phyloP scores from a whole-genome alignment of 37 sponge, comb jelly and placozoan species.

The Crambe crambe region DNA sequence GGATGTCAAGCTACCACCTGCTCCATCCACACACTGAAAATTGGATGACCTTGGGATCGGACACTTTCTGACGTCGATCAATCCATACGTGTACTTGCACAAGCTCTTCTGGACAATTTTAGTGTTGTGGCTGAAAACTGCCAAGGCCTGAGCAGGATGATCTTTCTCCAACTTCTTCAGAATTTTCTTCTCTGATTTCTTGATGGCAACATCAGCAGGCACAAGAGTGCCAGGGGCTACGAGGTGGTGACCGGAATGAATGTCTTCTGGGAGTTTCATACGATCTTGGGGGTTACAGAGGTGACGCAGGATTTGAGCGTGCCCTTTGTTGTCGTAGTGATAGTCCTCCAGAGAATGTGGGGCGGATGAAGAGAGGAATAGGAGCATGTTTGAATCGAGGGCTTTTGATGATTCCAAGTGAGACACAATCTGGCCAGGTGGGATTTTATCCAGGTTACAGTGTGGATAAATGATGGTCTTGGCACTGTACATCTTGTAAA shows the following conservation, averaged over 20 bases:
- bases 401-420: constrained; percentile 46
- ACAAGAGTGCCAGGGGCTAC: constrained; percentile 46
- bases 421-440: constrained; percentile 31
- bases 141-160: constrained; percentile 38
- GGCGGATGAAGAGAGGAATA: constrained; percentile 34
- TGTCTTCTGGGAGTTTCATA: constrained; percentile 28
- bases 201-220: constrained; percentile 17
- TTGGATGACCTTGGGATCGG: constrained; percentile 69
- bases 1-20: constrained; percentile 33
- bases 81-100: constrained; percentile 64
- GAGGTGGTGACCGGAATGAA: constrained; percentile 57
- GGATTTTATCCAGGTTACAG: constrained; percentile 33
- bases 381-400: constrained; percentile 56
- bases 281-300: constrained; percentile 13
- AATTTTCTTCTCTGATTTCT: constrained; percentile 26
- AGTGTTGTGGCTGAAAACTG: constrained; percentile 8
- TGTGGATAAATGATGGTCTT: constrained; percentile 77
- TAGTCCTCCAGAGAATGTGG: constrained; percentile 4
- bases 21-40: constrained; percentile 65
- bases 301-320: constrained; percentile 29
- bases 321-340: constrained; percentile 19
- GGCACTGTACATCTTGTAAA: constrained; percentile 49
- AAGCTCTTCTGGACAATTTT: constrained; percentile 22
- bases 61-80: constrained; percentile 57
- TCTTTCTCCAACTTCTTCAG: constrained; percentile 53